Conservation (phyloP, 2,113 vertebrate genomes). For the Pangasianodon gigas region DNA sequence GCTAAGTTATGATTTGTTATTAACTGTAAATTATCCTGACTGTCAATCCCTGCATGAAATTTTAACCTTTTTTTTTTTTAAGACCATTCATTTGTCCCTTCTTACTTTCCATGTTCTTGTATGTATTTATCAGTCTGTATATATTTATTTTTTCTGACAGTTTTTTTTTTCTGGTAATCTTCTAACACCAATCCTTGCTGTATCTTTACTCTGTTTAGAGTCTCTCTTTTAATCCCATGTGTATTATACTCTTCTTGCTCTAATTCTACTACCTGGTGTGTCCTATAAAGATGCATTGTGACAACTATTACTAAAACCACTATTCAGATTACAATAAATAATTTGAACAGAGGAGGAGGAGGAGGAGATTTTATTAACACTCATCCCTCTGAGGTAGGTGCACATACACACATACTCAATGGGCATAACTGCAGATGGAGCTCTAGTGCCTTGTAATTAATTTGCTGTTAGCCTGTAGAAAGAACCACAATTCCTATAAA, state of each 20-base stretch:
- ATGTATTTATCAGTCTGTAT: no score
- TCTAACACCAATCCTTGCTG: no score
- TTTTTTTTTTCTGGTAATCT: no score
- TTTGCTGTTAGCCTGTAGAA: neutral
- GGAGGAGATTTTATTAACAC: conserved; percentile 31
- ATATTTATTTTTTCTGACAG: no score
- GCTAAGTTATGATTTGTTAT: neutral
- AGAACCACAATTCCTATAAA: neutral
- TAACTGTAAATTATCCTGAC: neutral
- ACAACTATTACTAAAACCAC: neutral
- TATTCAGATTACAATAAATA: neutral
- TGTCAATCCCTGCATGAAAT: neutral
- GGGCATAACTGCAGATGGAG: conserved; percentile 4
- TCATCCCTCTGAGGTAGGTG: neutral
- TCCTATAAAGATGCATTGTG: neutral
- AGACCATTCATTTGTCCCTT: neutral
- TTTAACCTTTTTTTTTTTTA: neutral
- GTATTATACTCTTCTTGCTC: neutral
- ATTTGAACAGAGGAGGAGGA: neutral
- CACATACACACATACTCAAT: neutral
- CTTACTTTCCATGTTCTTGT: neutral
- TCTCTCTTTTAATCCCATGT: neutral
- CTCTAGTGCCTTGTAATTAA: neutral
- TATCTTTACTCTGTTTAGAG: neutral
- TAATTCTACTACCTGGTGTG: neutral